Evolutionary conservation across 1,140 invertebrate species (phyloP), one percentile per base, ranked within the genome.

Genomic region (Drosophila pandora): DNA sequence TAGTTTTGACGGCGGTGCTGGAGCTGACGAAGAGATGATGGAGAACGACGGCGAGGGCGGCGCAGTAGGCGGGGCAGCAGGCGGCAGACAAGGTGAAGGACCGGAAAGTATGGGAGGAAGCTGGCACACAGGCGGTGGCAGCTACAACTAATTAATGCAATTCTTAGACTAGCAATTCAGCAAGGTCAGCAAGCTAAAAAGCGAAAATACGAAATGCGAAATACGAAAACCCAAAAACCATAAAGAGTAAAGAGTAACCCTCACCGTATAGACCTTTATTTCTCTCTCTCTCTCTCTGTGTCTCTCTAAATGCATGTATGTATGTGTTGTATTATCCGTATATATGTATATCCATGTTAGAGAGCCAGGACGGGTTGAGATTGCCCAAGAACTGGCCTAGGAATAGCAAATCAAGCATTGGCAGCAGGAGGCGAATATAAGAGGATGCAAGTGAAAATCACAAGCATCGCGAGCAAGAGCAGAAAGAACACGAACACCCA

Each of bases 391-490:
- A 47, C 43, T 53, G 50, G 50, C 30, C 32, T 34, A 53, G 47
- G 47, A 39, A 65, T 21, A 39, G 62, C 62, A 72, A 73, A 56
- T 62, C 50, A 55, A 74, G 70, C 70, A 62, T 39, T 73, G 70
- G 58, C 70, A 73, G 70, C 70, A 63, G 32, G 58, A 41, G 49
- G 47, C 32, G 10, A 70, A 37, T n/a, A 52, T 37, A 48, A 71
- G 39, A 56, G 49, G 39, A 50, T 53, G 25, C 39, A n/a, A 50
- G 21, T 22, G 34, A 57, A 55, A 43, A 43, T 0, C 49, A 34
- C 41, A 39, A 58, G 8, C 10, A 47, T 41, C 43, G n/a, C 5
- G 37, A 34, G 8, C 28, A 7, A 50, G 2, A 58, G 28, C 12
- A n/a, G 22, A 37, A 39, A 28, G 41, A 47, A 64, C 56, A 58